These are phyloP conservation scores for Spongilla lacustris DNA, from an alignment of 37 sponge, comb jelly and placozoan genomes.

Conservation along the genomic window DNA sequence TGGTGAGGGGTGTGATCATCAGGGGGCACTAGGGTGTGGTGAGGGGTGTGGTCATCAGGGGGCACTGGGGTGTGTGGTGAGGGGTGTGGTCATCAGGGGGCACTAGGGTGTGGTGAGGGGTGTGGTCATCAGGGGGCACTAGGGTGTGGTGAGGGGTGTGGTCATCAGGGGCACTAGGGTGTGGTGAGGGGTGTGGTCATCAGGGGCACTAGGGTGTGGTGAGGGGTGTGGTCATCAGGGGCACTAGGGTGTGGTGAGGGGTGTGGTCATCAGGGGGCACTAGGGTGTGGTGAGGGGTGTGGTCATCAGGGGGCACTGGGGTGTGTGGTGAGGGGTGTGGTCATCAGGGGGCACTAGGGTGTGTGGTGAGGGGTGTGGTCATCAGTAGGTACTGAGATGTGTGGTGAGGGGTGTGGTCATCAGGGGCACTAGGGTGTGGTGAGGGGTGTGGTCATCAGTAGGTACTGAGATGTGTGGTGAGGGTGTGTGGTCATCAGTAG, in stretches of 20 bases:
- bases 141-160: not conserved
- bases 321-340: not conserved
- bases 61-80: not conserved
- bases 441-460: not conserved
- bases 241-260: too few species aligned
- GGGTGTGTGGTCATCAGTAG: not conserved
- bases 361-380: not conserved
- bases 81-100: not conserved
- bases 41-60: too few species aligned
- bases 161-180: not conserved
- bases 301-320: too few species aligned
- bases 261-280: too few species aligned
- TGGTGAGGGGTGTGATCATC: not conserved
- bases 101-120: not conserved
- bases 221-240: too few species aligned
- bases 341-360: conserved; percentile 69
- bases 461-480: not conserved
- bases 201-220: too few species aligned
- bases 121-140: not conserved
- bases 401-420: not conserved
- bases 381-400: not conserved
- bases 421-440: not conserved
- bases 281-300: too few species aligned
- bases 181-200: too few species aligned
- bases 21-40: not conserved